Percentiles rank a stretch among this genome's conserved stretches.
phyloP scores from a whole-genome alignment of 2,888 invertebrate genomes.

The Acanthoscelides obtectus region DNA sequence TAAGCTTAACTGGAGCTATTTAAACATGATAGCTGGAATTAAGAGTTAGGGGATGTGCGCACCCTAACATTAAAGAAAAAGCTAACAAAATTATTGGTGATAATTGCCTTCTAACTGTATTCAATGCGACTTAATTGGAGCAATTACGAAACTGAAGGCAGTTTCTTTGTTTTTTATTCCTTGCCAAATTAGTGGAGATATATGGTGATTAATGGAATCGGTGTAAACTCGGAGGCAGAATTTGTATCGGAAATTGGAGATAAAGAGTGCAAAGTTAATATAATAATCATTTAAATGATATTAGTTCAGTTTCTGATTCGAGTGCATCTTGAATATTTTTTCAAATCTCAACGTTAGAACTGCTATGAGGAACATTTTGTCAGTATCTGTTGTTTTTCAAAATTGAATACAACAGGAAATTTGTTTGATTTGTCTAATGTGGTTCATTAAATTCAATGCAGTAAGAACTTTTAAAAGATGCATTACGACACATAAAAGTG shows the following conservation, averaged over 20 bases:
- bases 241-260: not conserved
- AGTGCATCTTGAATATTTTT: no score
- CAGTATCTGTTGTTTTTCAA: no score
- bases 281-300: no score
- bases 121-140: not conserved
- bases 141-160: not conserved
- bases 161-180: not conserved
- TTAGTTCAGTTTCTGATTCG: no score
- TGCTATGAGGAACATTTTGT: no score
- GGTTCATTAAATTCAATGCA: no score
- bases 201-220: not conserved
- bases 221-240: not conserved
- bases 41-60: not conserved
- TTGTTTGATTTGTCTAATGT: no score
- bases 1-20: not conserved
- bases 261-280: no score
- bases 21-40: not conserved
- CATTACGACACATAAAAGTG: no score
- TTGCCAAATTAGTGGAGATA: not conserved
- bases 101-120: not conserved
- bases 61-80: not conserved
- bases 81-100: not conserved
- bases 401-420: no score
- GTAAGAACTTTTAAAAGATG: no score
- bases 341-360: no score